A percentile compares a stretch with the other conserved stretches of the same genome.
Conservation (phyloP, 2,888 invertebrate genomes). For the Clostera curtula region DNA sequence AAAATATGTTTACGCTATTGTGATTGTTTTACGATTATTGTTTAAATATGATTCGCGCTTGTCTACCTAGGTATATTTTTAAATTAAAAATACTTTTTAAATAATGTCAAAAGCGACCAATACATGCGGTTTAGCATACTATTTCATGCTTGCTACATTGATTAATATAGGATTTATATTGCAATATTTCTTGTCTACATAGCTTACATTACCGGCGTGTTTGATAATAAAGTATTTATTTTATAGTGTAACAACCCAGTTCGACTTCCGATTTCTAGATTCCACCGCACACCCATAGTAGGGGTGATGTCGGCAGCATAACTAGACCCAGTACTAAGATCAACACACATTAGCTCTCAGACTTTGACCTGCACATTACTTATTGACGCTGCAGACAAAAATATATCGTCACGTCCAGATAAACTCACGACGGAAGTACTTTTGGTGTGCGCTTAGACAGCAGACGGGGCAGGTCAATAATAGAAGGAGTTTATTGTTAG, state of each 20-base stretch:
- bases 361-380: slow-evolving; percentile 55
- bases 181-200: too few species aligned
- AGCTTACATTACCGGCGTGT: too few species aligned
- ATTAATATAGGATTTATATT: too few species aligned
- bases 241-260: too few species aligned
- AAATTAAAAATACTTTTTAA: too few species aligned
- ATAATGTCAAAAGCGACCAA: neutral
- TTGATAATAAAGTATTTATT: too few species aligned
- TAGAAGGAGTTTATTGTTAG: neutral
- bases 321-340: slow-evolving; percentile 50
- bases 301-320: slow-evolving; percentile 24
- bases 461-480: slow-evolving; percentile 5
- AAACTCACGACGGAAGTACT: slow-evolving; percentile 28
- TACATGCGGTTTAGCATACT: too few species aligned
- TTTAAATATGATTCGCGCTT: too few species aligned
- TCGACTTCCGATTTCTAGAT: neutral
- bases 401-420: slow-evolving; percentile 47
- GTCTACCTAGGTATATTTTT: too few species aligned
- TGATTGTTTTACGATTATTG: too few species aligned
- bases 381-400: slow-evolving; percentile 61
- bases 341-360: slow-evolving; percentile 65
- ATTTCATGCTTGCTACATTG: too few species aligned
- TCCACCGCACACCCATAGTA: slow-evolving; percentile 21
- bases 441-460: slow-evolving; percentile 36
- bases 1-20: too few species aligned